Base-by-base conservation (phyloP, 2,888 invertebrate genomes). In the Tinea trinotella region DNA sequence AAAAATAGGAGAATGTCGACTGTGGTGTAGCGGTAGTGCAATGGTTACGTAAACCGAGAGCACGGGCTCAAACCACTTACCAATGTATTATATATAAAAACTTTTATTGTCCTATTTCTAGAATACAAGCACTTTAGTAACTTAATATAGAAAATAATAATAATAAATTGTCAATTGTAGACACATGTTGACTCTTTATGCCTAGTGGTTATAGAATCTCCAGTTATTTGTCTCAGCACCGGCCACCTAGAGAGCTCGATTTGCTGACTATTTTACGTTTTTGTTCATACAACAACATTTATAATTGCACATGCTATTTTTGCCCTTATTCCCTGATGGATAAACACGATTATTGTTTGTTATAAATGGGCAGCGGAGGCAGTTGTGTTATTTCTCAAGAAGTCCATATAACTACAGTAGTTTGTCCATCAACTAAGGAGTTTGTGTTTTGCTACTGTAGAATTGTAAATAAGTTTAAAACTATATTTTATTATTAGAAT, bases 161-260 rank as follows among this genome's bases (percentile, higher is more conserved):
- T n/a, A n/a, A n/a, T n/a, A n/a, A n/a, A n/a, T n/a, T 40, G 12
- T 40, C 40, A 12, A 15, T 40, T 40, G 12, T 40, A 40, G 2
- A 40, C 2, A 40, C n/a, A 4, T 13, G 6, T 13, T 40, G 13
- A 15, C 5, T 15, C 15, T 15, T 40, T 3, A 3, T 40, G 7
- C 13, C 2, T 40, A 13, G 40, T 40, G 40, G 40, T 15, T 40
- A 4, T 40, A 15, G 40, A n/a, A 40, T 40, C 40, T 40, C 40
- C 15, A 40, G 40, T 40, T 40, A 40, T 40, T 40, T 40, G 40
- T 40, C 40, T 40, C 40, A 12, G 13, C 40, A 12, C n/a, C 15
- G 40, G 15, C 40, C 40, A 40, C 40, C 40, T 40, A 40, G 40
- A 40, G 40, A 40, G 40, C 15, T 40, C 13, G 40, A 40, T 40